These are phyloP conservation scores for Lagorchestes hirsutus DNA, from an alignment of 2,797 vertebrate species.

Conservation along the genomic window DNA sequence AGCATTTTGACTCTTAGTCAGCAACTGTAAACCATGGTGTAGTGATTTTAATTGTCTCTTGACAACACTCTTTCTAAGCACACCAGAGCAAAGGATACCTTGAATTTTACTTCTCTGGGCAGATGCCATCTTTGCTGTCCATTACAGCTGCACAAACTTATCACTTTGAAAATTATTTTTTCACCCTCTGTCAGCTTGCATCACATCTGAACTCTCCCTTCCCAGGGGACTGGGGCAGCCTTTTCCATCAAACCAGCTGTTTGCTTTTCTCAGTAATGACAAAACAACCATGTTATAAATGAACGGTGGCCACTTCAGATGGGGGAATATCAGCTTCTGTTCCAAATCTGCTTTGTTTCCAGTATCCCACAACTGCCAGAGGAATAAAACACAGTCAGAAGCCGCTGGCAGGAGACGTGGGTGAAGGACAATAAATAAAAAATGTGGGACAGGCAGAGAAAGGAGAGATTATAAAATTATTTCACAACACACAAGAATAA, in stretches of 20 bases:
- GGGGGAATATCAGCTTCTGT: slow-evolving; percentile 43
- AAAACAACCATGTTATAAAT: slow-evolving; percentile 72
- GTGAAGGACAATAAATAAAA: slow-evolving; percentile 43
- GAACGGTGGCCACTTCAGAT: slow-evolving; percentile 55
- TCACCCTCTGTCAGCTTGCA: slow-evolving; percentile 74
- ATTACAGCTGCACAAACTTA: slow-evolving; percentile 49
- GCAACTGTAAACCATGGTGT: slow-evolving; percentile 4
- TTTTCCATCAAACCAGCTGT: slow-evolving; percentile 72
- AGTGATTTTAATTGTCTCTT: slow-evolving; percentile 24
- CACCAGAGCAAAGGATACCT: background rate
- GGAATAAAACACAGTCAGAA: slow-evolving; percentile 47
- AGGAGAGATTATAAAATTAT: slow-evolving; percentile 55
- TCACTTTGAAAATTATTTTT: slow-evolving; percentile 66
- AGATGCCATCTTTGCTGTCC: slow-evolving; percentile 51
- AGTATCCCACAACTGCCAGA: slow-evolving; percentile 50
- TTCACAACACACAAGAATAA: slow-evolving; percentile 49
- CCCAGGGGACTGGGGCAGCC: slow-evolving; percentile 60
- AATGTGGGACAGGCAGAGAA: slow-evolving; percentile 39
- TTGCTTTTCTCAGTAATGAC: slow-evolving; percentile 48
- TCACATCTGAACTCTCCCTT: slow-evolving; percentile 68
- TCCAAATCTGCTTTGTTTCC: slow-evolving; percentile 57
- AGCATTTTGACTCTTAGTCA: slow-evolving; percentile 43
- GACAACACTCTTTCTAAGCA: slow-evolving; percentile 44
- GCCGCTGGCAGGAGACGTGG: slow-evolving; percentile 31
- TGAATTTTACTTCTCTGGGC: slow-evolving; percentile 36